Base-by-base conservation (phyloP, 2,113 vertebrate species). In the Conger conger region DNA sequence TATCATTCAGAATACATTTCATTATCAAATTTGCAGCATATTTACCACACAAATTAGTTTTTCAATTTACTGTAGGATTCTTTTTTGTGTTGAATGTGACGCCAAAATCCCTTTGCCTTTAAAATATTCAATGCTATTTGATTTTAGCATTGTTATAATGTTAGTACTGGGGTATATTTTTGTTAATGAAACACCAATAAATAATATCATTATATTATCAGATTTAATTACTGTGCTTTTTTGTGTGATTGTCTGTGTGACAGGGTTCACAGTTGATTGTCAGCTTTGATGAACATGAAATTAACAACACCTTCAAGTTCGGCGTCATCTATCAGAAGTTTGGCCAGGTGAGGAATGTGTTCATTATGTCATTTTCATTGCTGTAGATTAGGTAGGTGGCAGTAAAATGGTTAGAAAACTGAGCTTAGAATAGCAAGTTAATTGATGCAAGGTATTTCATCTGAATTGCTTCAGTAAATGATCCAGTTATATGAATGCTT, bases 301-400 rank as follows among this genome's bases (percentile, higher is more conserved):
- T 99, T 86, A 99, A 97, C 93, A 97, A 97, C 93, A 99, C 97
- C 0, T 99, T 97, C 93, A 99, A 99, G 91, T 99, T 99, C 2
- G 98, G 98, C 3, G 96, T 99, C 81, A 95, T 99, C 90, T 97
- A 97, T 86, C 98, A 99, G 90, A 96, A 95, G 87, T 95, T 96
- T 89, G 95, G 95, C 77, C 98, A 99, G 96, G 98, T 99, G 90
- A 93, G 93, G 11, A 13, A 50, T n/a, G n/a, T n/a, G n/a, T n/a
- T n/a, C n/a, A 50, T 50, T 13, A 1, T 15, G 45, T 50, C 45
- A 50, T 50, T 50, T 50, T 50, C 45, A 50, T 50, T 50, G 45
- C 45, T 50, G 1, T 50, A 0, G 45, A 13, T 50, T 50, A n/a
- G 45, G 45, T 50, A 50, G 45, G 45, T 50, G 45, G 45, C 45